Evolutionary conservation across 2,888 invertebrate species (phyloP).

Genomic region (Escarpia spicata): DNA sequence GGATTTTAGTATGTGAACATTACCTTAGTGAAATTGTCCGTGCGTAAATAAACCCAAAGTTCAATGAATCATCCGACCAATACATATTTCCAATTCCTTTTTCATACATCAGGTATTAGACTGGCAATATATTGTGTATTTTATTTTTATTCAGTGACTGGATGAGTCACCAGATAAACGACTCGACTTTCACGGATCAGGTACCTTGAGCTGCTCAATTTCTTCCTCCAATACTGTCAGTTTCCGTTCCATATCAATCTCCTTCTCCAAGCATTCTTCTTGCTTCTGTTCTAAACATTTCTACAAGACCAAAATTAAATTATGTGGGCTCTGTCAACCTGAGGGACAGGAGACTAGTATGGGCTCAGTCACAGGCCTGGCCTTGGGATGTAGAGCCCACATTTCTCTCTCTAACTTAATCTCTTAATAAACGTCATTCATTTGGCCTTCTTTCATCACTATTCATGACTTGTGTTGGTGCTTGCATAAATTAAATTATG

Average conservation of each 20-base stretch:
- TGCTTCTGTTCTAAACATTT: constrained; percentile 41
- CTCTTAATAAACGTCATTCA: too few relatives aligned
- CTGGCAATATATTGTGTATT: background rate
- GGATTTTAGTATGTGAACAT: too few relatives aligned
- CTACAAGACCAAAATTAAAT: background rate
- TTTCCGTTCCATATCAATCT: constrained; percentile 48
- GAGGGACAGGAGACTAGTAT: too few relatives aligned
- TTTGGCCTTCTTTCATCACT: too few relatives aligned
- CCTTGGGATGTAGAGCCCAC: too few relatives aligned
- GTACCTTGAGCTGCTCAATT: constrained; percentile 23
- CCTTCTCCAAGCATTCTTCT: constrained; percentile 48
- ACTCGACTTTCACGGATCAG: background rate
- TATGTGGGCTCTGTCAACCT: too few relatives aligned
- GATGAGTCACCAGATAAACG: background rate
- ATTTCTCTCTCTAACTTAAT: too few relatives aligned
- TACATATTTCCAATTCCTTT: too few relatives aligned
- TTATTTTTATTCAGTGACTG: background rate
- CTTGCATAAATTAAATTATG: background rate
- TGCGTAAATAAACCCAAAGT: background rate
- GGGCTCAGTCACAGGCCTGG: too few relatives aligned
- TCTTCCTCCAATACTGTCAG: constrained; percentile 49
- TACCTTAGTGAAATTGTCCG: background rate
- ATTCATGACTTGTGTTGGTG: too few relatives aligned
- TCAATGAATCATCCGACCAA: background rate
- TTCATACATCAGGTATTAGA: too few relatives aligned